Base-by-base conservation (phyloP, 2,888 invertebrate genomes). In the Andrena haemorrhoa region DNA sequence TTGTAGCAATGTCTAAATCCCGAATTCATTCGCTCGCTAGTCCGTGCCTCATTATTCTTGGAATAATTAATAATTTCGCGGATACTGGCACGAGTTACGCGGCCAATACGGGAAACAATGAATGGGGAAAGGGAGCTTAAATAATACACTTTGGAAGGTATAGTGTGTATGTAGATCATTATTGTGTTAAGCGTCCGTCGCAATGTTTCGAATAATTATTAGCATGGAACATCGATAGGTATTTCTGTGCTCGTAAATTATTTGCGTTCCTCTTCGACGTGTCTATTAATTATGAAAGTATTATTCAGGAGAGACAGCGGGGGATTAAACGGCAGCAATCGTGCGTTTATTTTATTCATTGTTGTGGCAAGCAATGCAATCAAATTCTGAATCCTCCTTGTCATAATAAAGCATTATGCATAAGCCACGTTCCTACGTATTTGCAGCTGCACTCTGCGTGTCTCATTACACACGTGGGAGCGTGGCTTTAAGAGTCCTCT, bases 201-300 rank as follows among this genome's bases (percentile, higher is more conserved):
- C 23, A n/a, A 10, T 47, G 4, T 20, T 58, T 16, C 53, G 61
- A 63, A 41, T 31, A 53, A 31, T 71, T 63, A 31, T 75, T 53
- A 35, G 7, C 41, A n/a, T 12, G 8, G 20, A 41, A n/a, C 51
- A 6, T 23, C 35, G 2, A 35, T 20, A 12, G 2, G 29, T 20
- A 12, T 61, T 51, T n/a, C 41, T 0, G 2, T 12, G 1, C 0
- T 0, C n/a, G 10, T 26, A 41, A 68, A 75, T 78, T 53, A 61
- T 26, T 10, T n/a, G 8, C 4, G 12, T 23, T 41, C 16, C 49
- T 10, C 23, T 10, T 8, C 1, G 41, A 8, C n/a, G 29, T 2
- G 2, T 16, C 12, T 31, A 51, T 71, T 65, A 70, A 77, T 77
- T 64, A 49, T 29, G 60, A 31, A 66, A 78, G 60, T 65, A 60